Evolutionary conservation across 2,113 vertebrate species (phyloP), one percentile per base, ranked within the genome.

Genomic region (Aegithalos caudatus): DNA sequence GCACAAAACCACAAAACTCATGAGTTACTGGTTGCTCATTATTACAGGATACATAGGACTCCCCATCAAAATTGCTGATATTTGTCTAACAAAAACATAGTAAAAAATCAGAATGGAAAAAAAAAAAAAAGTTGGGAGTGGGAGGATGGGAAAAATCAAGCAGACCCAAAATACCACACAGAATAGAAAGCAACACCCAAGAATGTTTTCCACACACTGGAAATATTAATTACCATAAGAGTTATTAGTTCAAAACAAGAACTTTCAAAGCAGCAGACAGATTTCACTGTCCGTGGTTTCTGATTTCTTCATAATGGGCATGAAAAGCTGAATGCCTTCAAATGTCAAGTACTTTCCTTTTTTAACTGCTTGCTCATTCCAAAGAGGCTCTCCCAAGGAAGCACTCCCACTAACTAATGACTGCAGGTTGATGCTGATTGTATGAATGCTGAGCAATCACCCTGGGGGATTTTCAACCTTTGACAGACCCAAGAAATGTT

Each of bases 151-250:
- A 60, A 86, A 81, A 82, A 87, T 81, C 61, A 94, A 60, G 65
- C 65, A 96, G 94, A 88, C 80, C 90, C 90, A 77, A 92, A 95
- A 94, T 80, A 92, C 88, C 92, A 94, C 72, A 65, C 40, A 97
- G 90, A 90, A 81, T 50, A 87, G 82, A 83, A 97, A 88, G 67
- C 51, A 83, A 44, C 64, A 81, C 85, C 28, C 47, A 71, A 86
- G 54, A 90, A 70, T 18, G 33, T 64, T 90, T 95, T 90, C 64
- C 79, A 90, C 74, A 73, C 40, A 10, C 29, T 86, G 64, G 54
- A 82, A 93, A 66, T 73, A 88, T 33, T 74, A 86, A 81, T 84
- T 86, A 79, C 40, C 62, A 6, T 61, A 67, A 38, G 50, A 76
- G 38, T 64, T 88, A 92, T 93, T 92, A 94, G 80, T n/a, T 96